Evolutionary conservation across 2,888 invertebrate species (phyloP), one percentile per base, ranked within the genome.

Genomic region (Agapetus fuscipes): DNA sequence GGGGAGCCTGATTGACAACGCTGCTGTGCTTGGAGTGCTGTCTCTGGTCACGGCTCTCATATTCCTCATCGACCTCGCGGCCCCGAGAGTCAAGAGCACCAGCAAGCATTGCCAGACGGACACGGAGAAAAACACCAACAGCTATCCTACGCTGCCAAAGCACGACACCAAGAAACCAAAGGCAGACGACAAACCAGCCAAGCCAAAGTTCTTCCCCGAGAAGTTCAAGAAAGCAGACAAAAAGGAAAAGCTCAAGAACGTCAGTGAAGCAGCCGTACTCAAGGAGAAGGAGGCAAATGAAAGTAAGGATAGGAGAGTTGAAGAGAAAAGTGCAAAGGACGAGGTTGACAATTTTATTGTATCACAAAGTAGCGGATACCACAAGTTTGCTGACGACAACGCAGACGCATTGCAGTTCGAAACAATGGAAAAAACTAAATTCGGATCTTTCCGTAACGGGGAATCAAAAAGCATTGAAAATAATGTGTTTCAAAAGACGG

Each of bases 31-130:
- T 12, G 83, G 83, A 3, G 67, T 74, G 2, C 59, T 83, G 10
- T 77, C 82, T 2, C 61, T 83, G 14, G 51, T 78, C 2, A 80
- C 79, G 2, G 83, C 78, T 0, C 71, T 77, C 1, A 60, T 82
- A 2, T 83, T 83, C 60, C 69, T 83, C 17, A 56, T 79, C 20
- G 83, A 83, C 56, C 64, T 83, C 39, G 74, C 73, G 55, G 76
- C 73, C 0, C 76, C 77, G 2, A 53, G 69, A 30, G 54, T 59
- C 38, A 71, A 69, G 52, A 66, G 61, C 1, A 59, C 65, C n/a
- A 58, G 59, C 15, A 47, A 47, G 17, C 60, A 61, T 24, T 57
- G 64, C 0, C 69, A 67, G 52, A 70, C 66, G 1, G 67, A 69
- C 26, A 49, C 58, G 5, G 42, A 47, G 30, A 47, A 39, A 11